A percentile compares a stretch with the other conserved stretches of the same genome.
These are phyloP conservation scores for Meloidogyne hapla DNA, from an alignment of 1,140 invertebrate species.

Conservation along the genomic window DNA sequence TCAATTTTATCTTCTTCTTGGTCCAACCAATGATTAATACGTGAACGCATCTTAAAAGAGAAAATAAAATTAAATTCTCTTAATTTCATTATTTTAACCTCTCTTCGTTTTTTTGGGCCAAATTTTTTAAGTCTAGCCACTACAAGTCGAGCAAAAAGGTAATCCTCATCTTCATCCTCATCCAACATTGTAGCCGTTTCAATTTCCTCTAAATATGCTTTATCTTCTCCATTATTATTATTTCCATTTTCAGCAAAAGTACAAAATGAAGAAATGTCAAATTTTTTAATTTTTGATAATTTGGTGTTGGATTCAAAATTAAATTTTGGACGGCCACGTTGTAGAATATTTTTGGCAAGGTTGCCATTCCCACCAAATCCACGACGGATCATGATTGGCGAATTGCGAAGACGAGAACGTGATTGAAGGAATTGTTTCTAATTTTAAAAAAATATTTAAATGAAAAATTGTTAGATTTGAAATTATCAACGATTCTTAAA, in stretches of 20 bases:
- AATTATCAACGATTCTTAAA: too few species aligned
- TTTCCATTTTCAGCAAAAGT: neutral
- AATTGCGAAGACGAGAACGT: constrained; percentile 39
- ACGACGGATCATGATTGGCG: neutral
- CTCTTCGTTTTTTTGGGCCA: constrained; percentile 41
- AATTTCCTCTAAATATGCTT: constrained; percentile 9
- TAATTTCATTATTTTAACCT: constrained; percentile 30
- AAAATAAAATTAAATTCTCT: neutral
- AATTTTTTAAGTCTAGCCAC: constrained; percentile 55
- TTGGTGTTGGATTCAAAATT: neutral
- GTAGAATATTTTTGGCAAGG: neutral
- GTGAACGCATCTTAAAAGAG: constrained; percentile 48
- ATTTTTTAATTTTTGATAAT: neutral
- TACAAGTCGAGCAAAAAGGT: constrained; percentile 51
- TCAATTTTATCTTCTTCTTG: constrained; percentile 46
- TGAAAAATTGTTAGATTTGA: too few species aligned
- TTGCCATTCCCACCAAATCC: neutral
- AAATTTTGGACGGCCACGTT: neutral
- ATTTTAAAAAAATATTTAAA: neutral
- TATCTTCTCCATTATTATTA: constrained; percentile 13
- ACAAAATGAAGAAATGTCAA: neutral
- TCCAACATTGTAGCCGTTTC: constrained; percentile 8
- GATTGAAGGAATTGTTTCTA: constrained; percentile 7
- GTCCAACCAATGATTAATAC: constrained; percentile 42
- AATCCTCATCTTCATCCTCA: constrained; percentile 46